A percentile compares a stretch with the other conserved stretches of the same genome.
Evolutionary conservation across 2,797 vertebrate species (phyloP).

Genomic region (Tragelaphus oryx): DNA sequence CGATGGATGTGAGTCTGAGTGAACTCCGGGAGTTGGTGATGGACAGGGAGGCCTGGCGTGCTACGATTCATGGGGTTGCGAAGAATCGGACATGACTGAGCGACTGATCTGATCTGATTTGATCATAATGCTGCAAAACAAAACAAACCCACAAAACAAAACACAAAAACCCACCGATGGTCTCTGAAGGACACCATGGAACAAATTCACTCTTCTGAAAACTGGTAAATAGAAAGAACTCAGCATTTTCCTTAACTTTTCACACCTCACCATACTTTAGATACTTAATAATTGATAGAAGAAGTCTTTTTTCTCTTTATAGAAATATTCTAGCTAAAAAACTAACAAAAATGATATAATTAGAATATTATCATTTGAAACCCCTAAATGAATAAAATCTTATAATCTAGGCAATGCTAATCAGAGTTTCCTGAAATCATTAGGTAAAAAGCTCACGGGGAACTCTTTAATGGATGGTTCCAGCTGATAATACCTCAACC

Average conservation of each 20-base stretch:
- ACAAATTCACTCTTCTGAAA: neutral
- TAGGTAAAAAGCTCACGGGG: neutral
- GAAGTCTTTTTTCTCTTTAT: neutral
- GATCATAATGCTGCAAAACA: neutral
- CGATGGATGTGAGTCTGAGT: too few species aligned
- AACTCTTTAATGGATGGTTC: neutral
- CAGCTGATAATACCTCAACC: neutral
- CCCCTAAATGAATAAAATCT: neutral
- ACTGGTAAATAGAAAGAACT: neutral
- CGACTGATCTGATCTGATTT: too few species aligned
- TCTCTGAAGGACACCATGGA: neutral
- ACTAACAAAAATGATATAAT: neutral
- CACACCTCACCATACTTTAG: neutral
- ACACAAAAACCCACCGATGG: neutral
- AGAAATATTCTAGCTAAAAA: neutral
- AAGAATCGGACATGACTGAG: too few species aligned
- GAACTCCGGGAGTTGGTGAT: too few species aligned
- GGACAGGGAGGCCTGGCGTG: too few species aligned
- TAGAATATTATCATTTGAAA: neutral
- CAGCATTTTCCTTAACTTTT: neutral
- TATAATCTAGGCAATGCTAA: neutral
- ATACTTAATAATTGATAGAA: neutral
- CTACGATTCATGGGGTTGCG: too few species aligned
- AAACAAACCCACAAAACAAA: neutral
- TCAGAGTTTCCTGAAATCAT: neutral